A percentile compares a stretch with the other conserved stretches of the same genome.
Conservation (phyloP, 2,113 vertebrate species). For the Gila orcuttii region DNA sequence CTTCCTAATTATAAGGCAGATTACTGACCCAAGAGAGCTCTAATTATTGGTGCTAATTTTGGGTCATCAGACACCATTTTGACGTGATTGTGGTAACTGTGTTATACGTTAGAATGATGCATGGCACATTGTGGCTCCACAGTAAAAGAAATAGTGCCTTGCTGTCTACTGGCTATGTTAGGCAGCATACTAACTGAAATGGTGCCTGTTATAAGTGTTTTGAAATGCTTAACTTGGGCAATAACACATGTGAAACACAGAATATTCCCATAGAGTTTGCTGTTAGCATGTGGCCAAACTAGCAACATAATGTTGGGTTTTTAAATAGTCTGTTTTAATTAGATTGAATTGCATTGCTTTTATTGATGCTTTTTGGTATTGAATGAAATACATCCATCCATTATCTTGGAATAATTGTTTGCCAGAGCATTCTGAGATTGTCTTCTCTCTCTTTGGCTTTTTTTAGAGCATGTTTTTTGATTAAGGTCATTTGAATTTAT, state of each 20-base stretch:
- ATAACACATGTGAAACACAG: not conserved
- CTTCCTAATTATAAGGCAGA: slow-evolving; percentile 62
- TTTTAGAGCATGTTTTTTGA: not conserved
- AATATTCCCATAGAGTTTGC: not conserved
- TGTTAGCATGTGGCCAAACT: not conserved
- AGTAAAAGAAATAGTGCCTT: not conserved
- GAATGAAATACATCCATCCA: not conserved
- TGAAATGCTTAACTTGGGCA: not conserved
- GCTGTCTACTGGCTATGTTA: not conserved
- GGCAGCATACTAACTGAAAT: not conserved
- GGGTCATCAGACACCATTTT: slow-evolving; percentile 57
- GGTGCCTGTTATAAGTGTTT: not conserved
- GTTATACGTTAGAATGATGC: not conserved
- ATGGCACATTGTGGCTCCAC: not conserved
- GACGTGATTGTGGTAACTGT: slow-evolving; percentile 52
- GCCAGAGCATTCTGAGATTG: not conserved
- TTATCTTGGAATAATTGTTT: not conserved
- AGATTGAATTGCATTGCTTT: not conserved
- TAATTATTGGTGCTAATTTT: slow-evolving; percentile 64
- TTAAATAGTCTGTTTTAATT: not conserved
- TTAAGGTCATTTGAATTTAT: slow-evolving; percentile 53
- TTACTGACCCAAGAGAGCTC: slow-evolving; percentile 57
- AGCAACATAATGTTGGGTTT: not conserved
- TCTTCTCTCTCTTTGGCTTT: not conserved
- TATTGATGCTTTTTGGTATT: not conserved